Evolutionary conservation across 2,888 invertebrate species (phyloP), one percentile per base, ranked within the genome.

Genomic region (Ophion ellenae): DNA sequence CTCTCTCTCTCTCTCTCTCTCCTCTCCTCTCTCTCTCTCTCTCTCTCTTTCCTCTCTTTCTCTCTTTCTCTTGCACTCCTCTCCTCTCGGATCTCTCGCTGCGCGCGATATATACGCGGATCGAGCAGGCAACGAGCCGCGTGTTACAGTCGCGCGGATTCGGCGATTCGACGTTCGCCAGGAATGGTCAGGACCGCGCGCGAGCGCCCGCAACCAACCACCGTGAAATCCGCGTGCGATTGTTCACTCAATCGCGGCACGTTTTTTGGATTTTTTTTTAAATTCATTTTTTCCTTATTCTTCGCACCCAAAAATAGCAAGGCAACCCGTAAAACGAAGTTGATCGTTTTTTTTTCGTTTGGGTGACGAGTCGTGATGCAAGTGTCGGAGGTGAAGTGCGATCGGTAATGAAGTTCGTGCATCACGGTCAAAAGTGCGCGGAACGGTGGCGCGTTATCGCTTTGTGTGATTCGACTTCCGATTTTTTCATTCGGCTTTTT

Each of bases 71-170:
- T 64, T 63, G 67, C 79, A 14, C 47, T 47, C 47, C 47, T 81
- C 76, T 87, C 79, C 88, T 87, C 87, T 85, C 87, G 85, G 84
- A 85, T 85, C 86, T 85, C 83, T 14, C 17, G 17, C 53, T 53
- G 14, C 53, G 17, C 53, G 53, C 17, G 17, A 53, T 53, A 40
- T 17, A 53, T 53, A 53, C 53, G 86, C 86, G 86, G 88, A 89
- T 87, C 89, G 90, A 87, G 88, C 87, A 86, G 84, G 83, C 87
- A 32, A 40, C 88, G 88, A 89, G 88, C 86, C 89, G 85, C 40
- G 87, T 85, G 86, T 86, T 87, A 61, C 61, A 80, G 87, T 87
- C 86, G 86, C 83, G 87, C 59, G 80, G 86, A 87, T 87, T 88
- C 86, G 87, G 86, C 84, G 83, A 88, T 88, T 88, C 75, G 85